Evolutionary conservation across 2,797 vertebrate species (phyloP).

Genomic region (Lindbergichthys nudifrons): DNA sequence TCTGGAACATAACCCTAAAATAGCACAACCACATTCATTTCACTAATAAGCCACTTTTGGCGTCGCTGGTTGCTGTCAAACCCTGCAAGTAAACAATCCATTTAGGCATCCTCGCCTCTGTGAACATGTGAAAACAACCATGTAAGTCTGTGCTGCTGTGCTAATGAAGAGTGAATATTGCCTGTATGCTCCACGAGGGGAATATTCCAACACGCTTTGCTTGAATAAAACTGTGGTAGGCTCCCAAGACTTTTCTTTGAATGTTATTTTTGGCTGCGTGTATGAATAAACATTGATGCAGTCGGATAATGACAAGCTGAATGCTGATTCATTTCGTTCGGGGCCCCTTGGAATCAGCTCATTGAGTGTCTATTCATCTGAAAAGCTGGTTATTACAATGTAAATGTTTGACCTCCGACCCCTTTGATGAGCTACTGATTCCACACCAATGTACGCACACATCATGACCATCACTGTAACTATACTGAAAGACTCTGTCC

Average conservation of each 20-base stretch:
- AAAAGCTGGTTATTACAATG: slow-evolving; percentile 25
- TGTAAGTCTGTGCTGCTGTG: slow-evolving; percentile 23
- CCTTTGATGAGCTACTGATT: slow-evolving; percentile 28
- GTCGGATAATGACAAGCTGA: slow-evolving; percentile 1
- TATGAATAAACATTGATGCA: slow-evolving; percentile 26
- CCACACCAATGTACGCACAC: slow-evolving; percentile 42
- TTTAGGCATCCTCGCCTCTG: slow-evolving; percentile 43
- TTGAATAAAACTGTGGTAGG: slow-evolving; percentile 25
- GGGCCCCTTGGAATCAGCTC: slow-evolving; percentile 12
- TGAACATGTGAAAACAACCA: slow-evolving; percentile 49
- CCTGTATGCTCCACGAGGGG: slow-evolving; percentile 8
- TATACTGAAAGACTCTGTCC: slow-evolving; percentile 50
- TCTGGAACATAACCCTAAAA: slow-evolving; percentile 74
- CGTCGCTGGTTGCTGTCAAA: slow-evolving; percentile 51
- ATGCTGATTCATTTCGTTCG: slow-evolving; percentile 7
- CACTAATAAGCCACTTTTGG: slow-evolving; percentile 74
- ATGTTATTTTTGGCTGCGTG: slow-evolving; percentile 17
- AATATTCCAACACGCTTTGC: slow-evolving; percentile 28
- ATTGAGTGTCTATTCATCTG: slow-evolving; percentile 41
- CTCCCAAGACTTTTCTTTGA: background rate
- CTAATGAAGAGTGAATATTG: slow-evolving; percentile 45
- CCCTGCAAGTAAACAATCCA: slow-evolving; percentile 63
- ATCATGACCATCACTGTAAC: slow-evolving; percentile 66
- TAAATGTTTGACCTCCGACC: slow-evolving; percentile 43
- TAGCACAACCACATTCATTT: slow-evolving; percentile 77